phyloP scores from a whole-genome alignment of 1,140 invertebrate species.

The Bombus waltoni region DNA sequence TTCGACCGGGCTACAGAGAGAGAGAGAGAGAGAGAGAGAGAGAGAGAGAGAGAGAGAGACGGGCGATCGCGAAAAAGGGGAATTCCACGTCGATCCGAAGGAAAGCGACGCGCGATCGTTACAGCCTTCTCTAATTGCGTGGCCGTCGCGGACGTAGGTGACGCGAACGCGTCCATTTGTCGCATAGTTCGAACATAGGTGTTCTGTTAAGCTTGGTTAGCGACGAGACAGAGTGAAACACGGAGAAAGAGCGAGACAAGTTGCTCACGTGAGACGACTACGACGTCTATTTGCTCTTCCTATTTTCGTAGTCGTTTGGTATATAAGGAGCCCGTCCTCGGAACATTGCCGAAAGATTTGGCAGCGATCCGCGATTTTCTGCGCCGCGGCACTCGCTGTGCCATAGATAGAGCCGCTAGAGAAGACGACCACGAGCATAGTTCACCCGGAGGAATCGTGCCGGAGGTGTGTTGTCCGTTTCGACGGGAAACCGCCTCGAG shows the following conservation, averaged over 20 bases:
- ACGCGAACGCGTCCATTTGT: constrained; percentile 29
- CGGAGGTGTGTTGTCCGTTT: not conserved
- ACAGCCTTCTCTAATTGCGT: constrained; percentile 19
- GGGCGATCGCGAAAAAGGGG: no score
- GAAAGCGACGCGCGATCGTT: not conserved
- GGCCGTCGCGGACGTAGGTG: constrained; percentile 5
- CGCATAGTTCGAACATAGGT: constrained; percentile 36
- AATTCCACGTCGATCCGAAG: no score
- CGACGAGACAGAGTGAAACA: constrained; percentile 18
- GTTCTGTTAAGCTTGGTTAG: constrained; percentile 56
- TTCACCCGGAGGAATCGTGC: constrained; percentile 17
- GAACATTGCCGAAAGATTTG: constrained; percentile 75
- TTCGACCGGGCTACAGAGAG: no score
- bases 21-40: no score
- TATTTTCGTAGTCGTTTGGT: constrained; percentile 70
- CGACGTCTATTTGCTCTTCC: constrained; percentile 70
- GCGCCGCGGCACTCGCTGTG: constrained; percentile 66
- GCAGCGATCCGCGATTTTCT: constrained; percentile 77
- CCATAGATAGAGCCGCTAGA: constrained; percentile 56
- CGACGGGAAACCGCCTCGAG: not conserved
- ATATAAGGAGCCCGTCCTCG: constrained; percentile 75
- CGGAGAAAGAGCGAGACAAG: not conserved
- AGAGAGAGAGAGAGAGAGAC: no score
- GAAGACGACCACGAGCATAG: constrained; percentile 24
- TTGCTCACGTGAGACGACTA: constrained; percentile 54